Percentiles rank a stretch among this genome's conserved stretches.
These are phyloP conservation scores for Diorhabda carinulata DNA, from an alignment of 1,140 invertebrate species.

Conservation along the genomic window DNA sequence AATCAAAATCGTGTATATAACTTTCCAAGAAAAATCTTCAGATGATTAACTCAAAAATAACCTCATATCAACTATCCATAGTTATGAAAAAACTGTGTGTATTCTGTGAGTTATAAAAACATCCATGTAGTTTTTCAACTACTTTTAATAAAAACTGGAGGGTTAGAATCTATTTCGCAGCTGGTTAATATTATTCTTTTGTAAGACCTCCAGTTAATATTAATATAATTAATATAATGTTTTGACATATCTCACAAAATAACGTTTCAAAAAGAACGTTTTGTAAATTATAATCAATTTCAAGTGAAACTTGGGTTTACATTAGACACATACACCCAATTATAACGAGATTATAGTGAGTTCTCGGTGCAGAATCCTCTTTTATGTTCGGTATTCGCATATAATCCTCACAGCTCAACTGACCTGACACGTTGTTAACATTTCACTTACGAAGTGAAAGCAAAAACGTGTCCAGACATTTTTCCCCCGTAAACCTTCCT, in stretches of 20 bases:
- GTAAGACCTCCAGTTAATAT: too few relatives aligned
- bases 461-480: constrained; percentile 2
- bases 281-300: not conserved
- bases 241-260: not conserved
- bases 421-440: constrained; percentile 1
- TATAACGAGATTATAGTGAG: constrained; percentile 3
- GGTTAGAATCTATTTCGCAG: too few relatives aligned
- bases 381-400: constrained; percentile 1
- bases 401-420: not conserved
- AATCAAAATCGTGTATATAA: too few relatives aligned
- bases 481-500: not conserved
- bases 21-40: too few relatives aligned
- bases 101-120: too few relatives aligned
- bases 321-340: not conserved
- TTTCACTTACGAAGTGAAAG: constrained; percentile 2
- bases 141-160: too few relatives aligned
- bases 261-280: not conserved
- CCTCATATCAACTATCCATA: too few relatives aligned
- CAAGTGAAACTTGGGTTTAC: not conserved
- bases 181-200: too few relatives aligned
- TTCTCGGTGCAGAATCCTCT: not conserved
- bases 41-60: too few relatives aligned
- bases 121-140: too few relatives aligned
- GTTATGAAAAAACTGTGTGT: too few relatives aligned
- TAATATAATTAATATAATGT: too few relatives aligned